phyloP scores from a whole-genome alignment of 2,888 invertebrate genomes.

The Ectemnius lituratus region DNA sequence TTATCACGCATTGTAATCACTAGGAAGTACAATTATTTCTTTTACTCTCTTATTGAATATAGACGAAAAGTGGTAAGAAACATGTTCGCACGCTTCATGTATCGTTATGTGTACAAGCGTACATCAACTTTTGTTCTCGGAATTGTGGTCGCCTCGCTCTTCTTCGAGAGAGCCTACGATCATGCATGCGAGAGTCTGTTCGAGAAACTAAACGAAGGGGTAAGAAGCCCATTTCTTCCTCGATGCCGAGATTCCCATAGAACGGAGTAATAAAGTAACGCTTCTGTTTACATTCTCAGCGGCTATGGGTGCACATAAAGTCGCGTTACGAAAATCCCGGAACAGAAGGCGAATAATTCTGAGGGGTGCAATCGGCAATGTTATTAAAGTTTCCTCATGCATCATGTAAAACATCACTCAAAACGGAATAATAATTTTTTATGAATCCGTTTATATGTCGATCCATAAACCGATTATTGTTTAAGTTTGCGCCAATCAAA shows the following conservation, averaged over 20 bases:
- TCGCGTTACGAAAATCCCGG: conserved; percentile 55
- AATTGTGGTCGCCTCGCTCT: conserved; percentile 74
- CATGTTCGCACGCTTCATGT: conserved; percentile 49
- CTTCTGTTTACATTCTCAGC: conserved; percentile 41
- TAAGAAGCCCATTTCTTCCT: conserved; percentile 28
- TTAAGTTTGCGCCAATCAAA: too few species aligned
- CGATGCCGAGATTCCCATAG: too few species aligned
- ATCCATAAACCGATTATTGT: too few species aligned
- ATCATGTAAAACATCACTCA: too few species aligned
- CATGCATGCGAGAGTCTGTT: conserved; percentile 73
- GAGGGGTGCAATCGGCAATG: too few species aligned
- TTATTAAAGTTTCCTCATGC: too few species aligned
- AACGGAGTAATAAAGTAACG: too few species aligned
- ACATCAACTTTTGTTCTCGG: conserved; percentile 77
- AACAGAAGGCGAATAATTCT: too few species aligned
- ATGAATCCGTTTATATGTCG: too few species aligned
- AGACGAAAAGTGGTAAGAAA: neutral
- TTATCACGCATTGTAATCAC: too few species aligned
- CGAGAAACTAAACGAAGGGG: conserved; percentile 76
- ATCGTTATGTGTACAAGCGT: conserved; percentile 72
- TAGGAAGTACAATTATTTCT: neutral
- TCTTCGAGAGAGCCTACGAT: conserved; percentile 78
- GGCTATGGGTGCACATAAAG: conserved; percentile 67
- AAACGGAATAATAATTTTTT: too few species aligned
- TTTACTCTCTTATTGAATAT: neutral